Evolutionary conservation across 2,888 invertebrate species (phyloP), one percentile per base, ranked within the genome.

Genomic region (Eupithecia exiguata): DNA sequence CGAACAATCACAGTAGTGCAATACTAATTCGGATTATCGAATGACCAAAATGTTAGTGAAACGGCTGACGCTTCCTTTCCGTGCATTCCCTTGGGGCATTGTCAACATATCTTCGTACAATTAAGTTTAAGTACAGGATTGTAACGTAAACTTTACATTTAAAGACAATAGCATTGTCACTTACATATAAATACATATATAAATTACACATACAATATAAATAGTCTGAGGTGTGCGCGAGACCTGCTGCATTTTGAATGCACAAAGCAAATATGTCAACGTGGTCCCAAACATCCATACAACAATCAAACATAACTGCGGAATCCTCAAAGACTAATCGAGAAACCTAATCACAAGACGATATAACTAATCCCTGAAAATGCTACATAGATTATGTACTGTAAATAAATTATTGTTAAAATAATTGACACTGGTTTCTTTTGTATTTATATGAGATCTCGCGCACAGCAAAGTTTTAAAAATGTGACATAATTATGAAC

Each of bases 111-210:
- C 43, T 68, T 71, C 66, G 16, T 65, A 72, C 68, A 65, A 74
- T 75, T 62, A 30, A 71, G 21, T 69, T 84, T 88, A 89, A 88
- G 88, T 88, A 89, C 84, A 83, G 85, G 58, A 86, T 86, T 86
- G 87, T 83, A 83, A 88, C 84, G 82, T 81, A 76, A 83, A 85
- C 84, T 85, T 84, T 83, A 81, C 84, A 83, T 75, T 80, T 80
- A 78, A 61, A 69, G 80, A 82, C 83, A 85, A 81, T 81, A 80
- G 21, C 77, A 81, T 81, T 79, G 83, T 82, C 81, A 74, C 77
- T 79, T 77, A 80, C 70, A 77, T 81, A 81, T 74, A 78, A 73
- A 79, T 74, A 78, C 53, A 68, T 70, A 74, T 40, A 76, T 77
- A 58, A 72, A 78, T 10, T 53, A 21, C 12, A 21, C 14, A 58